Conservation (phyloP, 2,113 vertebrate species). For the Camelus bactrianus region DNA sequence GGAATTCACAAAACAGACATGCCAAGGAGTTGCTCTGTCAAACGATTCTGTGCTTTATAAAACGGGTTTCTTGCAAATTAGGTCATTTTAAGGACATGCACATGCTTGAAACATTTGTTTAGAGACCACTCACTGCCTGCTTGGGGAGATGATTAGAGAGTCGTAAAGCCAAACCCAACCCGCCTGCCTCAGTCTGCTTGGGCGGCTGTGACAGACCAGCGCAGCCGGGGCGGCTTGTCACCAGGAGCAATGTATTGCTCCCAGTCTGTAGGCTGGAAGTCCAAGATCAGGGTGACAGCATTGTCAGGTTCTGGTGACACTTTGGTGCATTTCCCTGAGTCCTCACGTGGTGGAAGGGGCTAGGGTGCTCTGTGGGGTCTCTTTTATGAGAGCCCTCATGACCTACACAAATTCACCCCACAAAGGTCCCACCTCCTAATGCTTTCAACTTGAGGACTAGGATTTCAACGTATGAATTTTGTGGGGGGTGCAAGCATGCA, state of each 20-base stretch:
- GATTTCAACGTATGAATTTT: background rate
- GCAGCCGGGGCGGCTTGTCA: background rate
- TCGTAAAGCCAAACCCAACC: background rate
- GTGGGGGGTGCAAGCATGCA: background rate
- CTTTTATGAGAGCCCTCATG: background rate
- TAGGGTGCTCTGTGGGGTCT: background rate
- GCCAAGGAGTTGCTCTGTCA: slow-evolving; percentile 28
- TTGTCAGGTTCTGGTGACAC: background rate
- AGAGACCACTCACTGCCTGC: background rate
- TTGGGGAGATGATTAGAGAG: background rate
- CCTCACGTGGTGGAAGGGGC: background rate
- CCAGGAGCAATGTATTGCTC: background rate
- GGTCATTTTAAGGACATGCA: slow-evolving; percentile 11
- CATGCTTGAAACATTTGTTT: background rate
- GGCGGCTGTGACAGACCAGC: background rate
- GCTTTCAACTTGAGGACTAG: background rate
- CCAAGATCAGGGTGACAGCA: background rate
- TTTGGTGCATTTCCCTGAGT: background rate
- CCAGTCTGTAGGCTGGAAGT: background rate
- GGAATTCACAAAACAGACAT: slow-evolving; percentile 29
- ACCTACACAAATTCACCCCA: background rate
- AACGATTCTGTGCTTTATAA: slow-evolving; percentile 25
- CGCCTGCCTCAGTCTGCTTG: background rate
- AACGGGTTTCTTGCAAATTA: background rate
- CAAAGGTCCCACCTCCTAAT: background rate